These are phyloP conservation scores for Dolomedes plantarius DNA, from an alignment of 2,888 invertebrate genomes.

Conservation along the genomic window DNA sequence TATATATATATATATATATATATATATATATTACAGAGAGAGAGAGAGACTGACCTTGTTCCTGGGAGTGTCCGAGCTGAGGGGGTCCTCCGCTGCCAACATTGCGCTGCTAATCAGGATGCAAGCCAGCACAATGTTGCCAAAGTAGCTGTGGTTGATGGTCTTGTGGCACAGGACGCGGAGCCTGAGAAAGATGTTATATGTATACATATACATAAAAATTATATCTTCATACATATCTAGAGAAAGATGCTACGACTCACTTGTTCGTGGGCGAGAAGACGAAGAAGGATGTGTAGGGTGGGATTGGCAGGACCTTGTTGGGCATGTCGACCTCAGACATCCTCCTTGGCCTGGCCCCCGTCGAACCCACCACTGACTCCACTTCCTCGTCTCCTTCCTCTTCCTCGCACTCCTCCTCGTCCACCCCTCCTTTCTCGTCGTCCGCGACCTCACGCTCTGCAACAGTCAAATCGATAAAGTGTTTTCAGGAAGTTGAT, in stretches of 20 bases:
- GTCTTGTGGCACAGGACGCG: constrained; percentile 97
- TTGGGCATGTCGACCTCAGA: constrained; percentile 89
- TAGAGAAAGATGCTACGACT: constrained; percentile 75
- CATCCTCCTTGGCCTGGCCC: constrained; percentile 89
- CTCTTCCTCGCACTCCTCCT: constrained; percentile 73
- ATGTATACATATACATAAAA: too few species aligned
- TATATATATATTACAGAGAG: too few species aligned
- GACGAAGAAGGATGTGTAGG: constrained; percentile 96
- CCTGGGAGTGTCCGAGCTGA: constrained; percentile 85
- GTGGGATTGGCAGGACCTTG: constrained; percentile 93
- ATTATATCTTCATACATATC: too few species aligned
- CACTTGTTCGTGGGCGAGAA: constrained; percentile 97
- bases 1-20: too few species aligned
- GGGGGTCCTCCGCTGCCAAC: constrained; percentile 99
- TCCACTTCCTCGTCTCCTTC: constrained; percentile 73
- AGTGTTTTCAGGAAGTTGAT: too few species aligned
- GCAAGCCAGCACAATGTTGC: constrained; percentile 96
- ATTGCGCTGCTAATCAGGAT: constrained; percentile 99
- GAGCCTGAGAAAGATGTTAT: constrained; percentile 83
- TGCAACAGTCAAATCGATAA: too few species aligned
- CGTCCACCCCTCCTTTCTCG: constrained; percentile 19
- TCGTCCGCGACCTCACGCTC: background rate
- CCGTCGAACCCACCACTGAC: constrained; percentile 8
- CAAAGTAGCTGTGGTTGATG: constrained; percentile 95
- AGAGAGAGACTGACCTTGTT: constrained; percentile 83